A percentile compares a stretch with the other conserved stretches of the same genome.
Conservation (phyloP, 1,140 invertebrate species). For the Melitaea cinxia region DNA sequence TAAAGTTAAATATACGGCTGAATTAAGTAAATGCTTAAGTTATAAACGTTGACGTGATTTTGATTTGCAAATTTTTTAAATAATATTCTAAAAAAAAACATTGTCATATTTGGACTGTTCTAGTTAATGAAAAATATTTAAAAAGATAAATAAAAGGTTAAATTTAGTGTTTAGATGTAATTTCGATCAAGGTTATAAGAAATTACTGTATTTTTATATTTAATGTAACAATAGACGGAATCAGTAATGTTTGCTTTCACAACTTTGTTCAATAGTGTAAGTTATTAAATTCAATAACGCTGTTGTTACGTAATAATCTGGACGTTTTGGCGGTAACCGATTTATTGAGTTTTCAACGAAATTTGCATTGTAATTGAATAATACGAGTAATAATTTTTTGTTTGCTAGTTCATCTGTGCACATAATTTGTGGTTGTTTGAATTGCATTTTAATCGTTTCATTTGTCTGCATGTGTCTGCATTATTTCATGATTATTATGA, state of each 20-base stretch:
- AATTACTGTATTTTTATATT: background rate
- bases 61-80: background rate
- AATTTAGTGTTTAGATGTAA: too few species aligned
- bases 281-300: slow-evolving; percentile 6
- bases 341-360: slow-evolving; percentile 17
- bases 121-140: background rate
- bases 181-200: too few species aligned
- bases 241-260: too few species aligned
- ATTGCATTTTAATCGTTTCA: background rate
- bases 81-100: too few species aligned
- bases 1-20: slow-evolving; percentile 12
- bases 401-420: slow-evolving; percentile 16
- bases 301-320: background rate
- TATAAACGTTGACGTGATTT: background rate
- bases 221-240: background rate
- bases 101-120: too few species aligned
- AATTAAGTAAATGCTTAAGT: background rate
- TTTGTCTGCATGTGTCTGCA: background rate
- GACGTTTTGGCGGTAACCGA: slow-evolving; percentile 7
- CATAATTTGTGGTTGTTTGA: slow-evolving; percentile 9
- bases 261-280: background rate
- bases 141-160: background rate
- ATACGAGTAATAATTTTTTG: slow-evolving; percentile 20
- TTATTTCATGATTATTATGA: too few species aligned
- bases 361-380: slow-evolving; percentile 27